phyloP scores from a whole-genome alignment of 2,113 vertebrate species.

The Rhagologus leucostigma region DNA sequence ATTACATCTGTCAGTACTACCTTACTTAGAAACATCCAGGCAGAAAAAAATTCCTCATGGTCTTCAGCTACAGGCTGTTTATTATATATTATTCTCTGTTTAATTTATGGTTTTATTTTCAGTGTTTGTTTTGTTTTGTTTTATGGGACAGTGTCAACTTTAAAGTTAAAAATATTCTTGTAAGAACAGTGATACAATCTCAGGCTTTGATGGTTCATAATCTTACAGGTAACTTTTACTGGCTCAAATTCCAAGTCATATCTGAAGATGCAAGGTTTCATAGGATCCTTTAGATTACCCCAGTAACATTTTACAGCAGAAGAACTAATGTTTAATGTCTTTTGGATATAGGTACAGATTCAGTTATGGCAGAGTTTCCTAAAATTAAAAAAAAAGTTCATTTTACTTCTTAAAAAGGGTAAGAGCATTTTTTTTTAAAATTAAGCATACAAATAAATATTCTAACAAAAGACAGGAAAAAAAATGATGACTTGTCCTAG shows the following conservation, averaged over 20 bases:
- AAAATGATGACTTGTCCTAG: neutral
- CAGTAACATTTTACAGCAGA: neutral
- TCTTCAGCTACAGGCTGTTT: neutral
- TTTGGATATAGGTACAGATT: neutral
- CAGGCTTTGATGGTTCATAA: neutral
- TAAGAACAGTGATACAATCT: neutral
- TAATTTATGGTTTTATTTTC: neutral
- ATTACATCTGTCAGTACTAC: neutral
- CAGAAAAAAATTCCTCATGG: neutral
- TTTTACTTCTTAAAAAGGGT: neutral
- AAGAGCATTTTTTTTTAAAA: fast-evolving
- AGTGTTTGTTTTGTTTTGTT: neutral
- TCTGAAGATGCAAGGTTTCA: neutral
- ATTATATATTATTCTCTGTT: neutral
- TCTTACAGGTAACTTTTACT: neutral
- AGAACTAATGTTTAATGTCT: neutral
- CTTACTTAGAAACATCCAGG: neutral
- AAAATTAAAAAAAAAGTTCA: neutral
- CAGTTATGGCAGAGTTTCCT: neutral
- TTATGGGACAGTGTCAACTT: neutral
- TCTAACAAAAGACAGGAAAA: neutral
- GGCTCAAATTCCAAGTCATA: neutral
- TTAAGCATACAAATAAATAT: neutral
- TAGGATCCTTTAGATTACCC: neutral
- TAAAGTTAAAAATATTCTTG: neutral